Evolutionary conservation across 2,113 vertebrate species (phyloP), one percentile per base, ranked within the genome.

Genomic region (Proteles cristata): DNA sequence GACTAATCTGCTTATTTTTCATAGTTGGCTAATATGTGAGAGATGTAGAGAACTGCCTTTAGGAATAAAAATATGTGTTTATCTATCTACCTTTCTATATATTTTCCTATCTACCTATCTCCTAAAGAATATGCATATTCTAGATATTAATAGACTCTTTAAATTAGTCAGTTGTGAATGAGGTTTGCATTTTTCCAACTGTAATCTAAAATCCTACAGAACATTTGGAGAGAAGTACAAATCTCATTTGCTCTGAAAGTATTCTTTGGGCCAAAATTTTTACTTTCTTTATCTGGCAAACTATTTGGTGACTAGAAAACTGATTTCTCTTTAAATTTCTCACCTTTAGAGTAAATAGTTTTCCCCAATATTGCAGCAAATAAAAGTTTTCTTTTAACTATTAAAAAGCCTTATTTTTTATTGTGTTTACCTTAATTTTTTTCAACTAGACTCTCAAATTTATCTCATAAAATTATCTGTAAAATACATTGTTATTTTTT

Each of bases 301-400:
- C 17, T 89, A 69, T 69, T 97, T 93, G 71, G 50, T 31, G 35
- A 45, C 28, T 90, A 87, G 84, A 83, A 84, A 90, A 87, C 66
- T 86, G 39, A 96, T 97, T 94, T 96, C 25, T 69, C 66, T 87
- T 92, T 85, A 90, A 80, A 68, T 83, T n/a, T 86, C 96, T 80
- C 58, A 83, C 76, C 50, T 74, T 95, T 81, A 58, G 2, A 84
- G 0, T 84, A 33, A 8, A 90, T 39, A 33, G 0, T 76, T 76
- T 91, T n/a, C 43, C 12, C 14, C 69, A 93, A 83, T 88, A 71
- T 26, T 86, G 26, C 16, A 91, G n/a, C 7, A 95, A 85, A 91
- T 65, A 10, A 35, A 17, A 66, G 79, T 61, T 90, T 85, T n/a
- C 43, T 19, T 68, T 94, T 90, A 81, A 45, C 53, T 58, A n/a